Evolutionary conservation across 2,113 vertebrate species (phyloP).

Genomic region (Turdus rufiventris): DNA sequence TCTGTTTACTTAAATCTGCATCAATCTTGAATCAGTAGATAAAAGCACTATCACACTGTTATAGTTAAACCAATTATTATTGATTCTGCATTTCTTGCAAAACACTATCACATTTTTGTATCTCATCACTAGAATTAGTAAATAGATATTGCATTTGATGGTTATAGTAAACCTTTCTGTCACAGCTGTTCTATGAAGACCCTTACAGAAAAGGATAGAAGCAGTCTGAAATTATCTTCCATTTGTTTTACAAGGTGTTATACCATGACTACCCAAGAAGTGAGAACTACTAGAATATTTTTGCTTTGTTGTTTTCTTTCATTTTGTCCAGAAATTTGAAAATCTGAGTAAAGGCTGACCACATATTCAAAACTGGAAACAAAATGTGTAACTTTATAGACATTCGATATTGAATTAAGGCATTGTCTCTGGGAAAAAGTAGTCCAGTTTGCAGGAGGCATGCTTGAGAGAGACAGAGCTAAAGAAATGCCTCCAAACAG

Average conservation of each 20-base stretch:
- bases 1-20: neutral
- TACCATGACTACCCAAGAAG: neutral
- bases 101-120: neutral
- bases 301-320: neutral
- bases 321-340: neutral
- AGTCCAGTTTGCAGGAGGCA: neutral
- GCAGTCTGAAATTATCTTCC: neutral
- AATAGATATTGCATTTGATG: neutral
- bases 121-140: neutral
- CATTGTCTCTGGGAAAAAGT: neutral
- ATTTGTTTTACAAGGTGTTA: neutral
- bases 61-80: neutral
- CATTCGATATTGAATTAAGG: neutral
- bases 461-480: neutral
- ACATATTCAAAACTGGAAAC: neutral
- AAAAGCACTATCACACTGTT: neutral
- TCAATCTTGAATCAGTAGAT: neutral
- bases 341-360: neutral
- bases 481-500: neutral
- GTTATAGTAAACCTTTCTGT: neutral
- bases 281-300: neutral
- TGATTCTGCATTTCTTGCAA: neutral
- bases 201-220: neutral
- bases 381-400: neutral
- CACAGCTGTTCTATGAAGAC: neutral